phyloP scores from a whole-genome alignment of 1,140 invertebrate genomes.

The Polypedilum vanderplanki region DNA sequence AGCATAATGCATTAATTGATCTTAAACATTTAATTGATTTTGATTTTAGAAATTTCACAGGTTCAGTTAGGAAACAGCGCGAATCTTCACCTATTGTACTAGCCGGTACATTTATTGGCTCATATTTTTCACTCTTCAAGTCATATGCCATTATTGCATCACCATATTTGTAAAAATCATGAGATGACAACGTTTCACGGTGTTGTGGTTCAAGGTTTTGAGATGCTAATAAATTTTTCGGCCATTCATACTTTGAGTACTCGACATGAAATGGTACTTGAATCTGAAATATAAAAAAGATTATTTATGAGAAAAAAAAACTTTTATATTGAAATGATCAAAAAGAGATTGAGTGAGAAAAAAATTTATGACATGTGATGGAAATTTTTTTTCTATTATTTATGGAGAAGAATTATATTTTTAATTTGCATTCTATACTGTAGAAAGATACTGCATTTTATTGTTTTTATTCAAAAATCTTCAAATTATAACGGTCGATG shows the following conservation, averaged over 20 bases:
- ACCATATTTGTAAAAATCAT: neutral
- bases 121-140: neutral
- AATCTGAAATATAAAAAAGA: neutral
- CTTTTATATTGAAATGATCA: neutral
- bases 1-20: neutral
- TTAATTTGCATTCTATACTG: no score
- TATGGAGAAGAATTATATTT: no score
- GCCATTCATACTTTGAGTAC: slow-evolving; percentile 18
- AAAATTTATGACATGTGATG: neutral
- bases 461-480: no score
- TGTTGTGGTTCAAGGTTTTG: neutral
- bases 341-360: neutral
- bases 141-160: slow-evolving; percentile 9
- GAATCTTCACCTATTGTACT: neutral
- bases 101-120: neutral
- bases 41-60: neutral
- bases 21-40: slow-evolving; percentile 5
- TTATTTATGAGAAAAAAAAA: neutral
- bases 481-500: no score
- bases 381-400: no score
- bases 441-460: no score
- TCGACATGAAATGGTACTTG: neutral
- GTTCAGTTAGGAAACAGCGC: neutral
- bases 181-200: neutral
- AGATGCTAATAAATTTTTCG: neutral